These are phyloP conservation scores for Psylliodes chrysocephalus DNA, from an alignment of 2,888 invertebrate genomes.

Conservation along the genomic window DNA sequence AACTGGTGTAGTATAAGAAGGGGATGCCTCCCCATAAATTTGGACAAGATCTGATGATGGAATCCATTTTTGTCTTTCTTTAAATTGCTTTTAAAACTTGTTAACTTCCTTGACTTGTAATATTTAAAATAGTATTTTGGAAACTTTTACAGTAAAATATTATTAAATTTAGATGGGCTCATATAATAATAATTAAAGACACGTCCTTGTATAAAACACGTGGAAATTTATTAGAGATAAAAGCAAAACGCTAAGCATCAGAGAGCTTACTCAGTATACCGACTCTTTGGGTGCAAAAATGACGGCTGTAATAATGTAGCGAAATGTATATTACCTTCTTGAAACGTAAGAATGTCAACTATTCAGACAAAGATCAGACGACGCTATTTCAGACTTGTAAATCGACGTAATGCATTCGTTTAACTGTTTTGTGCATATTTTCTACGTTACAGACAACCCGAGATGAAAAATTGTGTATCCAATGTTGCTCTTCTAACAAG, in stretches of 20 bases:
- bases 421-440: slow-evolving; percentile 11
- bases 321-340: slow-evolving; percentile 18
- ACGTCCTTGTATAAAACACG: too few relatives aligned
- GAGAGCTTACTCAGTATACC: background rate
- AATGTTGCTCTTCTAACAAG: background rate
- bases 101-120: too few relatives aligned
- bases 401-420: slow-evolving; percentile 15
- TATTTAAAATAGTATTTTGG: too few relatives aligned
- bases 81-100: too few relatives aligned
- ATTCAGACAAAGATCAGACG: slow-evolving; percentile 25
- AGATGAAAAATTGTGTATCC: background rate
- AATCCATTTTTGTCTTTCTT: too few relatives aligned
- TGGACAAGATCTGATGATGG: too few relatives aligned
- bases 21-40: too few relatives aligned
- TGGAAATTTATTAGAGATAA: background rate
- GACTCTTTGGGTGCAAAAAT: background rate
- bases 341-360: slow-evolving; percentile 23
- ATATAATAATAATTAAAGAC: too few relatives aligned
- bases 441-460: slow-evolving; percentile 2
- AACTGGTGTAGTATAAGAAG: too few relatives aligned
- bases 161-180: too few relatives aligned
- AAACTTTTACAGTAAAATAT: too few relatives aligned
- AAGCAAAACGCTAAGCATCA: background rate
- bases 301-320: background rate
- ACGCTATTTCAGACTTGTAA: slow-evolving; percentile 26